Evolutionary conservation across 2,888 invertebrate genomes (phyloP).

Genomic region (Drosophila mettleri): DNA sequence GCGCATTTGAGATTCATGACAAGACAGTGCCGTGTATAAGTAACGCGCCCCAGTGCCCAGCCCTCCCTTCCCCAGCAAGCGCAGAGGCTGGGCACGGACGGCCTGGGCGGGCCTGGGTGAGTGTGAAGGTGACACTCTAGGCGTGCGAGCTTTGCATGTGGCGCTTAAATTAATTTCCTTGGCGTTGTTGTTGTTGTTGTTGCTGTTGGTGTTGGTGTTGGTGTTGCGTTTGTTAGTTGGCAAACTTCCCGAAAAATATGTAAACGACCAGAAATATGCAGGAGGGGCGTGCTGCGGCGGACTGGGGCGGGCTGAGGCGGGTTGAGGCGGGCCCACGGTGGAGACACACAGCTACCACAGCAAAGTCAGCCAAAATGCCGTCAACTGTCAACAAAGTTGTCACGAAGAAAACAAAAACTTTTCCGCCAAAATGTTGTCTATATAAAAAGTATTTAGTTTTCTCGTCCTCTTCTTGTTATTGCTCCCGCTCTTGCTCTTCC

Average conservation of each 20-base stretch:
- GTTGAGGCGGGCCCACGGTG: not conserved
- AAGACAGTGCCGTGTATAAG: conserved; percentile 39
- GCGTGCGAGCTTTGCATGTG: conserved; percentile 71
- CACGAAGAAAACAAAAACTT: conserved; percentile 35
- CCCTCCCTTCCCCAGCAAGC: not conserved
- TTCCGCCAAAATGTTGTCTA: conserved; percentile 32
- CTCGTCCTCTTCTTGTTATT: not conserved
- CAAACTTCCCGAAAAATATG: conserved; percentile 56
- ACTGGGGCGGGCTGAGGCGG: not conserved
- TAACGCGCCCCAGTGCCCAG: conserved; percentile 13
- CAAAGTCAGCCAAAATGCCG: conserved; percentile 34
- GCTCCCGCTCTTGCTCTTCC: not conserved
- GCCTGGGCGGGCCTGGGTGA: not conserved
- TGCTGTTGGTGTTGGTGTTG: not conserved
- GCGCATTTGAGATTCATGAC: conserved; percentile 44
- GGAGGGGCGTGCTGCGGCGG: no score
- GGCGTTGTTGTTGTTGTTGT: conserved; percentile 19
- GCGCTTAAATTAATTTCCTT: conserved; percentile 73
- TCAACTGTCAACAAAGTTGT: conserved; percentile 49
- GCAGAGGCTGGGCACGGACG: conserved; percentile 1
- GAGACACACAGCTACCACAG: conserved; percentile 16
- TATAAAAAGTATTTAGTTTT: conserved; percentile 31
- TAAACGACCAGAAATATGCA: conserved; percentile 38
- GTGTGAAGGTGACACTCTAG: conserved; percentile 43
- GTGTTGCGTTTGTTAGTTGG: conserved; percentile 37